Conservation (phyloP, 2,113 vertebrate species). For the Apus apus region DNA sequence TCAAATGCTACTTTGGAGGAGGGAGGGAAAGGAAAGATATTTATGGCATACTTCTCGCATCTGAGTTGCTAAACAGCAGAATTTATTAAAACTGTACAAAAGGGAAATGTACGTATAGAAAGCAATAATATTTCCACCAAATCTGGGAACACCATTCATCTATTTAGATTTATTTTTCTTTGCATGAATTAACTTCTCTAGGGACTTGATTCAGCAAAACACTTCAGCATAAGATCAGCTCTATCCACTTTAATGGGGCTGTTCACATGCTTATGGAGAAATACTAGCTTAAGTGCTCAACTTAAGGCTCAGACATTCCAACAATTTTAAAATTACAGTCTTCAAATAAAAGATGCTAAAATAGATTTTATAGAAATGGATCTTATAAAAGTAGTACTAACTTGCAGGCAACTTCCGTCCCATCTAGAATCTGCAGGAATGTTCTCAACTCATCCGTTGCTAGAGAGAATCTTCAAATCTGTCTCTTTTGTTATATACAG, state of each 20-base stretch:
- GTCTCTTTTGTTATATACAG: neutral
- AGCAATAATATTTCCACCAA: slow-evolving; percentile 8
- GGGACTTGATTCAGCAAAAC: neutral
- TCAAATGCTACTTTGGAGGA: neutral
- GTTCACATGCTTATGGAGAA: neutral
- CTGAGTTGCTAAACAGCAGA: neutral
- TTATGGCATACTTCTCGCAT: neutral
- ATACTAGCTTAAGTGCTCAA: neutral
- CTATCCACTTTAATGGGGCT: neutral
- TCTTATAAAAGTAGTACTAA: neutral
- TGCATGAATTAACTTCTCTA: neutral
- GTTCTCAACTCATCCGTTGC: neutral
- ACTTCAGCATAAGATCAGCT: neutral
- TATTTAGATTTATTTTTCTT: neutral
- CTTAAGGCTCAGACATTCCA: neutral
- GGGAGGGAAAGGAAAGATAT: neutral
- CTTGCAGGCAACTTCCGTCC: neutral
- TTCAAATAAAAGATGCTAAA: neutral
- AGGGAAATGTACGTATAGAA: neutral
- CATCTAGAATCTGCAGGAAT: neutral
- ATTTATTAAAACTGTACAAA: slow-evolving; percentile 17
- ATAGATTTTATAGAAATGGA: neutral
- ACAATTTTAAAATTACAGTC: neutral
- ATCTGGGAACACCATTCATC: neutral
- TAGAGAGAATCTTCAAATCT: neutral